phyloP scores from a whole-genome alignment of 2,113 vertebrate genomes.

The Mungos mungo region DNA sequence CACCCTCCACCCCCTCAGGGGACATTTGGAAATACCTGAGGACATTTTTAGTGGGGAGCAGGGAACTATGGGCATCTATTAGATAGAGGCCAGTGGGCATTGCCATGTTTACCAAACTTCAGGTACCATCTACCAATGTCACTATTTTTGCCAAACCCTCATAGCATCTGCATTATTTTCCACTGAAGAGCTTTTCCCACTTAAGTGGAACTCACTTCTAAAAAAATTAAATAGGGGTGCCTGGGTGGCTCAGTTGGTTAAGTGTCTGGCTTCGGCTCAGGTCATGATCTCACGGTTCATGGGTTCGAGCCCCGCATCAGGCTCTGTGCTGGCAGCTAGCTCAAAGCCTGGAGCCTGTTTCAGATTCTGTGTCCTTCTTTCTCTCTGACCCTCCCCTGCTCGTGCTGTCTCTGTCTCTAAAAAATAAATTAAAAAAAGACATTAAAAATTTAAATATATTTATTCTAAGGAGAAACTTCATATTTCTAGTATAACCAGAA shows the following conservation, averaged over 20 bases:
- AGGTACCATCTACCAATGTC: background rate
- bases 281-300: too few species aligned
- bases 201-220: background rate
- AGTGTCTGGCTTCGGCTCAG: too few species aligned
- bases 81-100: background rate
- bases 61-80: background rate
- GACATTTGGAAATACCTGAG: background rate
- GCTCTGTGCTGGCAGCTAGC: too few species aligned
- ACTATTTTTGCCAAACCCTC: background rate
- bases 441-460: background rate
- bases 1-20: background rate
- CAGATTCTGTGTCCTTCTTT: too few species aligned
- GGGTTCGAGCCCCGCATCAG: too few species aligned
- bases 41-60: background rate
- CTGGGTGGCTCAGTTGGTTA: too few species aligned
- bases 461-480: slow-evolving; percentile 12
- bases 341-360: too few species aligned
- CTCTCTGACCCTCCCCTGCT: too few species aligned
- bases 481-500: background rate
- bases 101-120: background rate
- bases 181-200: fast-evolving
- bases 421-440: too few species aligned
- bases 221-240: background rate
- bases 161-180: background rate
- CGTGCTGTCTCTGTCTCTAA: too few species aligned